Percentiles rank a stretch among this genome's conserved stretches.
Conservation (phyloP, 2,888 invertebrate species). For the Heliconius sara region DNA sequence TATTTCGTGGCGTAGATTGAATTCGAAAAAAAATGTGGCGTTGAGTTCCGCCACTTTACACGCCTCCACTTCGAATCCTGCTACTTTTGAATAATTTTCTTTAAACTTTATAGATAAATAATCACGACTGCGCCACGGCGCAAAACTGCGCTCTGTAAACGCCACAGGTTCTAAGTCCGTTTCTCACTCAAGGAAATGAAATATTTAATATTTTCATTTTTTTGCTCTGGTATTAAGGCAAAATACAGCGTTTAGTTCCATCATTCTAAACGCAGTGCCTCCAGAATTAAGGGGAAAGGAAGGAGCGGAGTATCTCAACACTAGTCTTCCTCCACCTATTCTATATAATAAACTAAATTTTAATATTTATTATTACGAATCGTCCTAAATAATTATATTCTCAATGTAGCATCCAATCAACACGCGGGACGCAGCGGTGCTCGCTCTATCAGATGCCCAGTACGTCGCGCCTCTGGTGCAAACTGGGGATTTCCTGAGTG, state of each 20-base stretch:
- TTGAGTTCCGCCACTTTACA: too few relatives aligned
- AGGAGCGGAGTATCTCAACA: background rate
- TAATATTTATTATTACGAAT: background rate
- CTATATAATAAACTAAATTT: background rate
- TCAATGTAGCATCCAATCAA: constrained; percentile 91
- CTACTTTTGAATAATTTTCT: too few relatives aligned
- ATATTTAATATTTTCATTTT: background rate
- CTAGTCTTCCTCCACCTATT: background rate
- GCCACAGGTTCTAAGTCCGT: too few relatives aligned
- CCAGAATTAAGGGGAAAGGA: background rate
- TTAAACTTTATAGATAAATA: too few relatives aligned
- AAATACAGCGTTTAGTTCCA: background rate
- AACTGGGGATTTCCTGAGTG: constrained; percentile 90
- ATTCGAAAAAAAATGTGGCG: background rate
- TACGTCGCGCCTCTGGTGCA: constrained; percentile 96
- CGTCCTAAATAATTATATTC: background rate
- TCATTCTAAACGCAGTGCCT: background rate
- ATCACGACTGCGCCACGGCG: too few relatives aligned
- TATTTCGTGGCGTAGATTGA: background rate
- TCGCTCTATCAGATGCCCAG: constrained; percentile 96
- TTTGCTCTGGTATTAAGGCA: background rate
- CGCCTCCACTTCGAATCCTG: too few relatives aligned
- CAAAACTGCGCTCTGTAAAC: too few relatives aligned
- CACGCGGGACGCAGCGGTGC: constrained; percentile 95
- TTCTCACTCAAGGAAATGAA: too few relatives aligned